Evolutionary conservation across 2,113 vertebrate genomes (phyloP).

Genomic region (Siniperca chuatsi): DNA sequence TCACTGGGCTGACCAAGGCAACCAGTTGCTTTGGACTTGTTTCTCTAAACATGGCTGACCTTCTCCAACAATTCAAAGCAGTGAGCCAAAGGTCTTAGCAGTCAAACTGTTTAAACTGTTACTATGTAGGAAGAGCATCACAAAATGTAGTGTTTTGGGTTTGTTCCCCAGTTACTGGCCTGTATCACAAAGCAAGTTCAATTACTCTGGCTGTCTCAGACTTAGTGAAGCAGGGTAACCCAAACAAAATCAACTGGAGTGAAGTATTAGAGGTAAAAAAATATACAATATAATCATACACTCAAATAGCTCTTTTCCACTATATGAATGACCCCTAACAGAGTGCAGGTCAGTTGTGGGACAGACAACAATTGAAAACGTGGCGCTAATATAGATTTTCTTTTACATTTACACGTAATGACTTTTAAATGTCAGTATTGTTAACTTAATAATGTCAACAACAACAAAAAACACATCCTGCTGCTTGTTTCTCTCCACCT

Average conservation of each 20-base stretch:
- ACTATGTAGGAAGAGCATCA: not conserved
- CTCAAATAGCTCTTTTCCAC: too few species aligned
- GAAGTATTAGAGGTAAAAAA: not conserved
- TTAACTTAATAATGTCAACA: too few species aligned
- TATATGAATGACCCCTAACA: too few species aligned
- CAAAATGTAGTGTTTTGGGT: not conserved
- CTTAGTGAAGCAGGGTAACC: not conserved
- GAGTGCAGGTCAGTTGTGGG: too few species aligned
- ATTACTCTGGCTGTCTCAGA: not conserved
- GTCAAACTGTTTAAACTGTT: not conserved
- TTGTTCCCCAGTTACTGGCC: not conserved
- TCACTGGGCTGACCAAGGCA: slow-evolving; percentile 31
- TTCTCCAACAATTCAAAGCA: slow-evolving; percentile 8
- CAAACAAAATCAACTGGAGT: not conserved
- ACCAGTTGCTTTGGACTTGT: slow-evolving; percentile 9
- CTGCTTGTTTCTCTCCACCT: not conserved
- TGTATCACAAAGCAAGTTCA: not conserved
- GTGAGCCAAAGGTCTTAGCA: not conserved
- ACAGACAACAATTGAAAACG: too few species aligned
- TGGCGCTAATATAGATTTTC: not conserved
- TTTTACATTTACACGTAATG: not conserved
- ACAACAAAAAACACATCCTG: not conserved
- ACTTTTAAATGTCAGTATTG: not conserved
- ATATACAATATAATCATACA: not conserved
- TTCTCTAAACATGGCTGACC: slow-evolving; percentile 15